phyloP scores from a whole-genome alignment of 2,113 vertebrate species.

The Zosterops hypoxanthus region DNA sequence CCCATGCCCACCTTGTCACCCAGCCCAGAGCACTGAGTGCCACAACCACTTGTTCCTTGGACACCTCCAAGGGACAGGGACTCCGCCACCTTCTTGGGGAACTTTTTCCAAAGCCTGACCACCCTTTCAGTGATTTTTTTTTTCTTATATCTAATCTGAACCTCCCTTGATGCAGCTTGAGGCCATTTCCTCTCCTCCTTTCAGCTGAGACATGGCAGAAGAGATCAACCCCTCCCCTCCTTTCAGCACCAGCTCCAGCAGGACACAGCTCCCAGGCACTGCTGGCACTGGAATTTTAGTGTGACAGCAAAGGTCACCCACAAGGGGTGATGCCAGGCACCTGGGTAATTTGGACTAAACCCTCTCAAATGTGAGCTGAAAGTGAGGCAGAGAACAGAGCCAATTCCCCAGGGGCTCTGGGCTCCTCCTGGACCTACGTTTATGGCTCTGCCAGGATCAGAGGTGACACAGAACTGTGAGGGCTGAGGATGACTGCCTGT shows the following conservation, averaged over 20 bases:
- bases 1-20: too few relatives aligned
- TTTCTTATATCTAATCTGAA: background rate
- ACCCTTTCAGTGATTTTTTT: background rate
- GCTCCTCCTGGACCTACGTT: background rate
- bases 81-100: background rate
- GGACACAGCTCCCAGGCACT: background rate
- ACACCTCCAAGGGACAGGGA: background rate
- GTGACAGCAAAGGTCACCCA: background rate
- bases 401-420: background rate
- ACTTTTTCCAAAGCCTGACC: background rate
- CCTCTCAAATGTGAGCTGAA: background rate
- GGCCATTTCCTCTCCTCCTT: background rate
- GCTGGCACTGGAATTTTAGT: accelerated
- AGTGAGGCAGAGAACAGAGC: background rate
- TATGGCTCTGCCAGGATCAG: background rate
- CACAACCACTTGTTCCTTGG: accelerated
- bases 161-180: background rate
- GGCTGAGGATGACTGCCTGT: background rate
- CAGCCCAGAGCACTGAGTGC: background rate
- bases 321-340: background rate
- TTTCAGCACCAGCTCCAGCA: accelerated
- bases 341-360: background rate
- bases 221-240: background rate
- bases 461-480: background rate
- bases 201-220: background rate